Percentiles rank a stretch among this genome's conserved stretches.
Conservation (phyloP, 2,888 invertebrate species). For the Cylindroiulus punctatus region DNA sequence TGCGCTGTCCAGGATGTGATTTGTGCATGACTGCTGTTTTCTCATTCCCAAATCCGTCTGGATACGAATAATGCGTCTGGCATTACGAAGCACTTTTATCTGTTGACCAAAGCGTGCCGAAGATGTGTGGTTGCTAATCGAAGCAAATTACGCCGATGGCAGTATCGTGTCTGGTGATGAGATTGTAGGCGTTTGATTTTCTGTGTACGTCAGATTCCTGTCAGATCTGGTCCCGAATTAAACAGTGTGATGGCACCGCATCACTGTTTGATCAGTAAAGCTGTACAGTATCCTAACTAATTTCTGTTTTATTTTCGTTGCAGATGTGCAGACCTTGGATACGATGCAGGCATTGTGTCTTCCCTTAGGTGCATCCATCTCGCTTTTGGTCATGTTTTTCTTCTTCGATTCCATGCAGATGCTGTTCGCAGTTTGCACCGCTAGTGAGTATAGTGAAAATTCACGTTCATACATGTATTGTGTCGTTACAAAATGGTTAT, state of each 20-base stretch:
- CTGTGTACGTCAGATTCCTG: too few relatives aligned
- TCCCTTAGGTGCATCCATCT: slow-evolving; percentile 94
- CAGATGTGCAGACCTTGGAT: slow-evolving; percentile 89
- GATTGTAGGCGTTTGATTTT: not conserved
- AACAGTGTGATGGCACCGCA: not conserved
- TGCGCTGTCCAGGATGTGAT: not conserved
- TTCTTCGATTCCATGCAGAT: slow-evolving; percentile 98
- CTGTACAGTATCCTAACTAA: not conserved
- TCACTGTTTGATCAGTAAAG: not conserved
- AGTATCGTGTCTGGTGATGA: not conserved
- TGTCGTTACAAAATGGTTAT: too few relatives aligned
- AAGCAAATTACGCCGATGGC: not conserved
- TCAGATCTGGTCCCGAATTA: too few relatives aligned
- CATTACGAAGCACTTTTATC: not conserved
- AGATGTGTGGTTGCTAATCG: too few relatives aligned
- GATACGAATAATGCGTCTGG: not conserved
- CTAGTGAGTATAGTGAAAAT: slow-evolving; percentile 74
- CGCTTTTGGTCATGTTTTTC: slow-evolving; percentile 97
- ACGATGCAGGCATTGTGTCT: slow-evolving; percentile 97
- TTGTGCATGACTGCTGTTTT: not conserved
- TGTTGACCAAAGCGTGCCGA: too few relatives aligned
- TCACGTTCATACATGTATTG: too few relatives aligned
- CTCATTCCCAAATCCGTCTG: not conserved
- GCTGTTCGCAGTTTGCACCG: slow-evolving; percentile 87
- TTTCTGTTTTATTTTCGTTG: slow-evolving; percentile 58